Evolutionary conservation across 2,113 vertebrate species (phyloP).

Genomic region (Tetrax tetrax): DNA sequence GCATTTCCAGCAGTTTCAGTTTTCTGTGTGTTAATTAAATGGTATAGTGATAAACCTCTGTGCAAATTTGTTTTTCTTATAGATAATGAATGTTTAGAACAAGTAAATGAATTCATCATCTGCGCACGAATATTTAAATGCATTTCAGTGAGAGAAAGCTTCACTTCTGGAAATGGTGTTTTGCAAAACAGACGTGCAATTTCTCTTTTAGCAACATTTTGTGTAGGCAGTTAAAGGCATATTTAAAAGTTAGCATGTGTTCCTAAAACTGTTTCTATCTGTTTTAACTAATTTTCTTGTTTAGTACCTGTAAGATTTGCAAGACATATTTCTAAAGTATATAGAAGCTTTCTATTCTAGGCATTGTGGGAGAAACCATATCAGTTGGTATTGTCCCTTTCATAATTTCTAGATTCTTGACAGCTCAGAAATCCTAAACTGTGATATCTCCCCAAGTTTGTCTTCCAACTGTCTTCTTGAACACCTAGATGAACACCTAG

Average conservation of each 20-base stretch:
- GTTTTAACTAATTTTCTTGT: not conserved
- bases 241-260: not conserved
- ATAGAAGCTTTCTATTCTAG: not conserved
- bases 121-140: slow-evolving; percentile 19
- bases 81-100: not conserved
- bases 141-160: not conserved
- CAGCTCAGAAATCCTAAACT: not conserved
- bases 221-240: not conserved
- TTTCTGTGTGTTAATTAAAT: slow-evolving; percentile 29
- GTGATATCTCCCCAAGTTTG: not conserved
- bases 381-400: not conserved
- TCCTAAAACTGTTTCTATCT: slow-evolving; percentile 7
- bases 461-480: not conserved
- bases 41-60: not conserved
- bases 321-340: not conserved
- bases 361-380: not conserved
- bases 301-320: not conserved
- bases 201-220: not conserved
- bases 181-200: not conserved
- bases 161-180: slow-evolving; percentile 25
- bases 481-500: not conserved
- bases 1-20: not conserved
- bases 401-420: not conserved
- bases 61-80: slow-evolving; percentile 30
- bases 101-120: not conserved